Conservation (phyloP, 2,888 invertebrate species). For the Acanthopleura granulata region DNA sequence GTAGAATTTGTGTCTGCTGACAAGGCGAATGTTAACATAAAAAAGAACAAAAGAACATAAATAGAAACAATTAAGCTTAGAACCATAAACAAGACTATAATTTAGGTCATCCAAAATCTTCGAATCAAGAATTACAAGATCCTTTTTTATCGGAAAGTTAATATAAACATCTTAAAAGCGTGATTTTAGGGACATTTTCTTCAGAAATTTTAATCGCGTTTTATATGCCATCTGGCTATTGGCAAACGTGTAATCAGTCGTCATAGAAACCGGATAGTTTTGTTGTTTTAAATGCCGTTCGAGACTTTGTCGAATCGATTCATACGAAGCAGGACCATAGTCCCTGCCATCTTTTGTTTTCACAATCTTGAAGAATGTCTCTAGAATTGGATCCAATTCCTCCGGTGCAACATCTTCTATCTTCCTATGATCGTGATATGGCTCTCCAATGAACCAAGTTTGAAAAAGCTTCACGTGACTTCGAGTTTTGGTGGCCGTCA, state of each 20-base stretch:
- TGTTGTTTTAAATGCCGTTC: slow-evolving; percentile 9
- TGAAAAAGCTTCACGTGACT: slow-evolving; percentile 2
- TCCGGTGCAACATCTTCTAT: not conserved
- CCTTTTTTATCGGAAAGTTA: no score
- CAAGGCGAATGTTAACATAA: no score
- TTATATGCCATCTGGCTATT: slow-evolving; percentile 7
- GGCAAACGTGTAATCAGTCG: not conserved
- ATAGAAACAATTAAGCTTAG: no score
- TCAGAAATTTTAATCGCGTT: not conserved
- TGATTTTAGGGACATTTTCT: no score
- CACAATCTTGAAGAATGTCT: not conserved
- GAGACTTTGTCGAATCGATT: slow-evolving; percentile 4
- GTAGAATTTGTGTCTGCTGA: no score
- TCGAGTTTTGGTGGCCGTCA: slow-evolving; percentile 1
- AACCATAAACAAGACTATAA: no score
- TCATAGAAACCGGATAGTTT: slow-evolving; percentile 3
- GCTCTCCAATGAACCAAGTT: not conserved
- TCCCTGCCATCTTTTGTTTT: not conserved
- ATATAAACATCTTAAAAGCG: no score
- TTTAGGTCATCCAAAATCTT: no score
- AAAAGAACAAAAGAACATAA: no score
- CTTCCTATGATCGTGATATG: not conserved
- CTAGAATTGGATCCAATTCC: not conserved
- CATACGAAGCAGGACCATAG: not conserved
- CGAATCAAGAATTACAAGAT: no score